These are phyloP conservation scores for Myotis yumanensis DNA, from an alignment of 2,113 vertebrate species.

Conservation along the genomic window DNA sequence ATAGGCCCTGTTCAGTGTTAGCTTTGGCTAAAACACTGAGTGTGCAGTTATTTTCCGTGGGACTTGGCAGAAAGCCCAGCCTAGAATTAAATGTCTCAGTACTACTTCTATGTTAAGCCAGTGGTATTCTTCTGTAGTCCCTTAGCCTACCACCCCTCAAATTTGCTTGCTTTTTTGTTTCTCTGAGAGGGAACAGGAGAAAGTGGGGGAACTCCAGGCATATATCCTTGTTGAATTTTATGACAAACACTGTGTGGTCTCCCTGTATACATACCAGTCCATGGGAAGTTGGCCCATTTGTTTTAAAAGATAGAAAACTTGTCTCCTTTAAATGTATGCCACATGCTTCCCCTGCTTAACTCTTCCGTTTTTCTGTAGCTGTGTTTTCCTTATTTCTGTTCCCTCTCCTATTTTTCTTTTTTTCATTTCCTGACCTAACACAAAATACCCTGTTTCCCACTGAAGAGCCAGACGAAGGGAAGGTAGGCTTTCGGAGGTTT, in stretches of 20 bases:
- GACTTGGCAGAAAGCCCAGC: slow-evolving; percentile 69
- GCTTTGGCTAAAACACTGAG: slow-evolving; percentile 49
- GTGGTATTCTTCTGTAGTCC: slow-evolving; percentile 65
- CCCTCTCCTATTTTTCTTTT: background rate
- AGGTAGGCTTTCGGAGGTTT: background rate
- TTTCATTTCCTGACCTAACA: background rate
- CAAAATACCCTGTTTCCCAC: slow-evolving; percentile 10
- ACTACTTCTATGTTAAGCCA: slow-evolving; percentile 58
- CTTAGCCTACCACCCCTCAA: background rate
- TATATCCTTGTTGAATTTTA: slow-evolving; percentile 40
- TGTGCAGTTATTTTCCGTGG: slow-evolving; percentile 62
- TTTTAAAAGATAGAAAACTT: slow-evolving; percentile 60
- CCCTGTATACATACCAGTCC: background rate
- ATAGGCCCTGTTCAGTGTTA: slow-evolving; percentile 26
- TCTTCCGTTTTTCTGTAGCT: slow-evolving; percentile 17
- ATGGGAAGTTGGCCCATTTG: slow-evolving; percentile 43
- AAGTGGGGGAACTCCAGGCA: slow-evolving; percentile 34
- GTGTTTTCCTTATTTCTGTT: slow-evolving; percentile 62
- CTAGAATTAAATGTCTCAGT: slow-evolving; percentile 67
- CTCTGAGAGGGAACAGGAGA: slow-evolving; percentile 27
- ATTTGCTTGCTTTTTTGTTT: slow-evolving; percentile 49
- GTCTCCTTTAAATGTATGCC: slow-evolving; percentile 52
- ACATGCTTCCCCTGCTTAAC: slow-evolving; percentile 28
- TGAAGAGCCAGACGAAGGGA: background rate
- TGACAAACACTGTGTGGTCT: slow-evolving; percentile 65